These are phyloP conservation scores for Drymodes brunneopygia DNA, from an alignment of 2,113 vertebrate genomes.

Conservation along the genomic window DNA sequence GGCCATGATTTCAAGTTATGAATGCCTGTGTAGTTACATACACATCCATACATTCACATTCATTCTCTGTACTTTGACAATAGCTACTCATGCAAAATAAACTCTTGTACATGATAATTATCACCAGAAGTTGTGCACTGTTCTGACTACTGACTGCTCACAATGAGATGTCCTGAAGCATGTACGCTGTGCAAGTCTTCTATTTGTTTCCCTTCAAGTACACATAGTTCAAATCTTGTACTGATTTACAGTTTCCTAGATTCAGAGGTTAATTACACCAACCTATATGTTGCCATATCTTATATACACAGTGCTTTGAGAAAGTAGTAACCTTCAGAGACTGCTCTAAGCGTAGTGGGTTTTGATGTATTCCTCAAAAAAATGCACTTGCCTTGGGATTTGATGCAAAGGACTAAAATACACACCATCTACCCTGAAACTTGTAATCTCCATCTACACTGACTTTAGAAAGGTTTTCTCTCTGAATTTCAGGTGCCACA, in stretches of 20 bases:
- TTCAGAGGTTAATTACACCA: background rate
- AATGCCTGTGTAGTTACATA: background rate
- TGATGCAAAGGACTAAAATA: background rate
- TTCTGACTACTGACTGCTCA: background rate
- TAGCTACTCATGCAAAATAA: background rate
- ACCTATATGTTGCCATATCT: background rate
- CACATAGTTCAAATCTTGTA: background rate
- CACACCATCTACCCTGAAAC: background rate
- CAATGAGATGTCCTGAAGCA: background rate
- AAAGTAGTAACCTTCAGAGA: background rate
- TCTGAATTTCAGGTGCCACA: background rate
- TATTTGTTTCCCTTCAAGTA: background rate
- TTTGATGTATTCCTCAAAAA: background rate
- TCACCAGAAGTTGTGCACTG: background rate
- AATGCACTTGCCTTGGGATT: background rate
- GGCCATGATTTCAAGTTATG: background rate
- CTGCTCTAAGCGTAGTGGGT: background rate
- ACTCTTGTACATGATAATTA: background rate
- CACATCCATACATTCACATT: background rate
- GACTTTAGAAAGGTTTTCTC: background rate
- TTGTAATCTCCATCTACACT: background rate
- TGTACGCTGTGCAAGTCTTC: background rate
- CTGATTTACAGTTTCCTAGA: background rate
- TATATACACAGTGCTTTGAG: background rate
- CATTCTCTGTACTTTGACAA: background rate